A percentile compares a stretch with the other conserved stretches of the same genome.
These are phyloP conservation scores for Hydractinia echinata DNA, from an alignment of 30 jellyfish, hydroid and myxozoan species.

Conservation along the genomic window DNA sequence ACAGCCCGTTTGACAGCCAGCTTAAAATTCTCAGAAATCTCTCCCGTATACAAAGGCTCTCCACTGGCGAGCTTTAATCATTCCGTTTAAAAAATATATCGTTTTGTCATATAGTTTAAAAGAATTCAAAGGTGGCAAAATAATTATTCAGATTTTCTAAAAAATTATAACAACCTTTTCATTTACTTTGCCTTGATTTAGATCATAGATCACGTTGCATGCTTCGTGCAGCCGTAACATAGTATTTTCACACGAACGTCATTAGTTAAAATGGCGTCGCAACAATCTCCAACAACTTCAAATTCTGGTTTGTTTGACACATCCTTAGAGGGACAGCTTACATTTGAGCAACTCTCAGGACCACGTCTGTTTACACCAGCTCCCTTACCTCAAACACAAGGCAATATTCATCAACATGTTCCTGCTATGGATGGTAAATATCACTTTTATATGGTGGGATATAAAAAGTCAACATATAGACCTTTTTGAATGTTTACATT, in stretches of 20 bases:
- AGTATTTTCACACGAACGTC: not conserved
- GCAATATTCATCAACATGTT: not conserved
- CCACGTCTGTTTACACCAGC: constrained; percentile 84
- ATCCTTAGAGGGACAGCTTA: constrained; percentile 43
- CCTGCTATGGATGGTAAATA: not conserved
- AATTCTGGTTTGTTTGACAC: constrained; percentile 24
- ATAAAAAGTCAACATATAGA: too few relatives aligned
- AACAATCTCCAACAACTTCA: constrained; percentile 10
- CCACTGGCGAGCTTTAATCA: too few relatives aligned
- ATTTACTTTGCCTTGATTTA: too few relatives aligned
- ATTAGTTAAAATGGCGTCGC: constrained; percentile 13
- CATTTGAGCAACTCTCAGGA: constrained; percentile 66
- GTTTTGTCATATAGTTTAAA: too few relatives aligned
- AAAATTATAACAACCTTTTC: too few relatives aligned
- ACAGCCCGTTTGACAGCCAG: too few relatives aligned
- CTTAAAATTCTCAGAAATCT: too few relatives aligned
- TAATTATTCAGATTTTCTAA: too few relatives aligned
- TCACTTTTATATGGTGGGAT: not conserved
- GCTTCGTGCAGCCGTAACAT: not conserved
- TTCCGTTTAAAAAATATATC: too few relatives aligned
- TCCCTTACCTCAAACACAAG: constrained; percentile 53
- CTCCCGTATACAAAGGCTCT: too few relatives aligned
- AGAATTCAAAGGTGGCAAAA: too few relatives aligned
- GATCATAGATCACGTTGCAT: not conserved
- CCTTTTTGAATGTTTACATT: too few relatives aligned